These are phyloP conservation scores for Zapus hudsonius DNA, from an alignment of 2,113 vertebrate species.

Conservation along the genomic window DNA sequence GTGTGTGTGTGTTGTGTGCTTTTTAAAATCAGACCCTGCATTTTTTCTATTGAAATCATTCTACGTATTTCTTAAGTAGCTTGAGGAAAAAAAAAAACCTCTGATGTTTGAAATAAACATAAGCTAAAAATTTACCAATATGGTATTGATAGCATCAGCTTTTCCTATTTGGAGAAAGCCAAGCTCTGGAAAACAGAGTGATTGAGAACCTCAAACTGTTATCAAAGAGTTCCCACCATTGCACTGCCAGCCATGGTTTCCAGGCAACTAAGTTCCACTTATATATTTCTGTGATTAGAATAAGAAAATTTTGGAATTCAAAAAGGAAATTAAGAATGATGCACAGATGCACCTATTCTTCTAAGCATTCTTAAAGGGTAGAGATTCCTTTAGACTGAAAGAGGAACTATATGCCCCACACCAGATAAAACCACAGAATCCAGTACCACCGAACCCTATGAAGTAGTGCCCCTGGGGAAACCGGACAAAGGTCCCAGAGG, in stretches of 20 bases:
- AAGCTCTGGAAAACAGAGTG: background rate
- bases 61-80: background rate
- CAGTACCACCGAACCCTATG: background rate
- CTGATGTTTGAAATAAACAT: background rate
- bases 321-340: background rate
- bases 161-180: background rate
- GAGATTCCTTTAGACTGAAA: too few species aligned
- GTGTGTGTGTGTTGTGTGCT: background rate
- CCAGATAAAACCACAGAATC: background rate
- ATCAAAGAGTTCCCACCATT: background rate
- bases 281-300: conserved; percentile 15
- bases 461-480: background rate
- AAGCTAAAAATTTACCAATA: background rate
- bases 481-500: background rate
- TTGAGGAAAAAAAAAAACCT: background rate
- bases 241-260: too few species aligned
- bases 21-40: background rate
- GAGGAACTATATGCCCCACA: too few species aligned
- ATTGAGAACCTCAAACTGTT: background rate
- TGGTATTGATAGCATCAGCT: background rate
- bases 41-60: background rate
- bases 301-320: background rate
- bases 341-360: background rate
- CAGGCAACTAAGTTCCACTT: too few species aligned
- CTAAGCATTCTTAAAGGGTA: background rate